phyloP scores from a whole-genome alignment of 1,140 invertebrate species.

The Cylas formicarius region DNA sequence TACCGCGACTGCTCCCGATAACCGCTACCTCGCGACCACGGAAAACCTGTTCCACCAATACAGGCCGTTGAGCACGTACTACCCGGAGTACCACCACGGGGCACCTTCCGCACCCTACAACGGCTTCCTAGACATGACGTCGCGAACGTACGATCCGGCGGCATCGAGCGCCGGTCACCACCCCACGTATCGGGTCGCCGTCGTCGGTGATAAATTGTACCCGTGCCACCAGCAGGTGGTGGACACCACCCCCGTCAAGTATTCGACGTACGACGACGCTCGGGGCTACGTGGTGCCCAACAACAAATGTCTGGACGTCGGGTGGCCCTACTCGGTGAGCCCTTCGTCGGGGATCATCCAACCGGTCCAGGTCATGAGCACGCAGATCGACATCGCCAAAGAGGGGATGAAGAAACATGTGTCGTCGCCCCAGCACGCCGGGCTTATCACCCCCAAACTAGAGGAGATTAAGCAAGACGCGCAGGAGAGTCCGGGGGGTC shows the following conservation, averaged over 20 bases:
- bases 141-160: constrained; percentile 49
- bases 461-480: constrained; percentile 54
- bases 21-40: constrained; percentile 63
- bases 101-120: constrained; percentile 58
- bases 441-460: constrained; percentile 55
- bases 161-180: constrained; percentile 49
- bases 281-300: constrained; percentile 50
- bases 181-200: constrained; percentile 40
- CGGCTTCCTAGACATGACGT: constrained; percentile 65
- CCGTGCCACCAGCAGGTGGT: constrained; percentile 50
- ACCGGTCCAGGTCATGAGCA: constrained; percentile 45
- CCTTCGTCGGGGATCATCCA: constrained; percentile 46
- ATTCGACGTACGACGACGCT: constrained; percentile 44
- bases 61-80: constrained; percentile 67
- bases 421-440: constrained; percentile 49
- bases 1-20: constrained; percentile 58
- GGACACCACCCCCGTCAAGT: constrained; percentile 43
- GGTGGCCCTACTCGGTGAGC: constrained; percentile 45
- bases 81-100: constrained; percentile 67
- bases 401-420: constrained; percentile 38
- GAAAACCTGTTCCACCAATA: constrained; percentile 85
- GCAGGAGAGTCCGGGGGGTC: constrained; percentile 41
- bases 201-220: constrained; percentile 55
- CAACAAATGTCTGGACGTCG: constrained; percentile 40
- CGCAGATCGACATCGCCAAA: constrained; percentile 33